A percentile compares a stretch with the other conserved stretches of the same genome.
phyloP scores from a whole-genome alignment of 2,888 invertebrate species.

The Glyphotaelius pellucidus region DNA sequence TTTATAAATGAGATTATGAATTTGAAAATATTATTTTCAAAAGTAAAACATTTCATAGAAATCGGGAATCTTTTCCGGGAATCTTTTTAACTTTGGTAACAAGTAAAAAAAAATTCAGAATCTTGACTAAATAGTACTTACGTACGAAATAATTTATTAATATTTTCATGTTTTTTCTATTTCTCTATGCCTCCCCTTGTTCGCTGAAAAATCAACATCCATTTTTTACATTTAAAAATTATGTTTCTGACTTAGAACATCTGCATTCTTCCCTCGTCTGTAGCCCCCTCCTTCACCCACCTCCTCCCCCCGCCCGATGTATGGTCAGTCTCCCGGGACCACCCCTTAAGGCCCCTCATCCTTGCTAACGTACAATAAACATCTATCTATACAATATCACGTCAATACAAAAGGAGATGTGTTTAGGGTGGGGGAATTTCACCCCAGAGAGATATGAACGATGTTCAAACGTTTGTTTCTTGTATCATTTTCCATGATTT shows the following conservation, averaged over 20 bases:
- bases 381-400: slow-evolving; percentile 56
- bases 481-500: slow-evolving; percentile 19
- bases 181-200: too few relatives aligned
- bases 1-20: too few relatives aligned
- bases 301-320: slow-evolving; percentile 7
- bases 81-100: too few relatives aligned
- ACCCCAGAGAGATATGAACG: slow-evolving; percentile 48
- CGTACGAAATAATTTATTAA: too few relatives aligned
- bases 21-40: too few relatives aligned
- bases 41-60: too few relatives aligned
- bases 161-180: too few relatives aligned
- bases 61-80: too few relatives aligned
- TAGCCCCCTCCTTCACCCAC: background rate
- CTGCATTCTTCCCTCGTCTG: slow-evolving; percentile 55
- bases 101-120: too few relatives aligned
- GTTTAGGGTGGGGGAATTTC: slow-evolving; percentile 34
- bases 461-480: slow-evolving; percentile 48
- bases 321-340: slow-evolving; percentile 55
- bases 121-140: too few relatives aligned
- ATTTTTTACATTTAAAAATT: slow-evolving; percentile 36
- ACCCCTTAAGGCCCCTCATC: slow-evolving; percentile 47
- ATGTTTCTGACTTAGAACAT: slow-evolving; percentile 48
- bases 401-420: slow-evolving; percentile 59
- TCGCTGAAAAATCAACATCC: too few relatives aligned
- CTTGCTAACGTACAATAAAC: slow-evolving; percentile 65